These are phyloP conservation scores for Xerus rutilus DNA, from an alignment of 2,797 vertebrate genomes.

Conservation along the genomic window DNA sequence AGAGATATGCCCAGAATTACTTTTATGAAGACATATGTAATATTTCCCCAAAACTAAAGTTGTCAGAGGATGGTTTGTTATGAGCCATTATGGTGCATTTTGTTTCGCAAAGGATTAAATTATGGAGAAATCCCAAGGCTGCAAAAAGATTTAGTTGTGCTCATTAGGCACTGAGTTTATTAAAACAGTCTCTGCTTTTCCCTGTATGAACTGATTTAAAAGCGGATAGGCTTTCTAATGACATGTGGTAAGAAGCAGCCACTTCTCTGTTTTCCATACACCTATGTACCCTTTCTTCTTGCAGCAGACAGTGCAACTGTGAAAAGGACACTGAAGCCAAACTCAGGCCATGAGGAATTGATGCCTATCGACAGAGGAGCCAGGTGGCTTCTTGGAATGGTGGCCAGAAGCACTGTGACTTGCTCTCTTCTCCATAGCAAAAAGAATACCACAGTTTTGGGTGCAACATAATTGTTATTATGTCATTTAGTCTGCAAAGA, in stretches of 20 bases:
- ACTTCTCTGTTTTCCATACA: neutral
- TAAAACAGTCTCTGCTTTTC: constrained; percentile 34
- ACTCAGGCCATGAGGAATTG: neutral
- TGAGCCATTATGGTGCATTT: constrained; percentile 9
- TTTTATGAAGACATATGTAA: constrained; percentile 1
- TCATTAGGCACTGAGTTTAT: constrained; percentile 60
- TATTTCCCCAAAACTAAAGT: constrained; percentile 42
- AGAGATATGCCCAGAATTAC: neutral
- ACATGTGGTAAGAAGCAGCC: neutral
- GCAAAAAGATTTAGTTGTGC: constrained; percentile 21
- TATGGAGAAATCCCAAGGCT: constrained; percentile 25
- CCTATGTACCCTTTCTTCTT: constrained; percentile 17
- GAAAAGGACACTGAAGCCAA: neutral
- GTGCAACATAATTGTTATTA: neutral
- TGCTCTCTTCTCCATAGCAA: neutral
- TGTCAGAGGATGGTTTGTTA: neutral
- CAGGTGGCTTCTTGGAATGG: neutral
- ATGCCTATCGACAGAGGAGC: neutral
- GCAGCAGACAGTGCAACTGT: neutral
- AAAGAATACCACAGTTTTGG: neutral
- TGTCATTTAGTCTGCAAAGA: neutral
- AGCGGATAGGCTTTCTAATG: constrained; percentile 9
- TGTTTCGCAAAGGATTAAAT: constrained; percentile 58
- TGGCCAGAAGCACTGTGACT: neutral
- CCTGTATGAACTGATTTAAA: constrained; percentile 54